Base-by-base conservation (phyloP, 1,140 invertebrate species). In the Drosophila eugracilis region DNA sequence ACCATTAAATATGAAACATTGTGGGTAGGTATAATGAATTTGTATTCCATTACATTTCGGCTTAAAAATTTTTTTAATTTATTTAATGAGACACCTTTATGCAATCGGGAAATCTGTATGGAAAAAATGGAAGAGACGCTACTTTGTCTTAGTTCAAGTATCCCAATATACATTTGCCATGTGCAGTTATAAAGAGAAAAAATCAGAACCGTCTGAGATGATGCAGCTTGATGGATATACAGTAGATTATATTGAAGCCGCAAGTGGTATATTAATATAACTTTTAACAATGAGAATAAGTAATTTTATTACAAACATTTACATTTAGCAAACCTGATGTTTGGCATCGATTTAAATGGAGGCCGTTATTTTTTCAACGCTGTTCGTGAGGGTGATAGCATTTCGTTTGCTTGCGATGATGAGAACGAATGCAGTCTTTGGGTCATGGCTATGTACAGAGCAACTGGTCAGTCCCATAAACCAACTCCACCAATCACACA, bases 161-260 rank as follows among this genome's bases (percentile, higher is more conserved):
- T 99, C 98, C 36, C 99, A 99, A 93, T 99, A 99, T 92, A 99
- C 98, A 28, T 99, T 99, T 94, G 99, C 98, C 22, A 98, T 99
- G 95, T 99, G 99, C 93, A 99, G 97, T 89, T 99, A 99, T 92
- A 97, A 99, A 91, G 98, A 99, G 91, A 99, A 99, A 93, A 99
- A 99, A 93, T 97, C 98, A 17, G 98, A 99, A 92, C 99, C 99
- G 1, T 98, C 98, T 42, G 99, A 99, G 93, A 99, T 99, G 97
- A 98, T 99, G 96, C 98, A 99, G 91, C 93, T 99, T 19, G 98
- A 99, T 93, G 98, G 98, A 2, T 99, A 99, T 92, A 99, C 98
- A 55, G 98, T 99, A 12, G 99, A 99, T 92, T 99, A 99, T 92
- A 99, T 99, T 90, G 98, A 99, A 93, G 94, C 97, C 76, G 96